A percentile compares a stretch with the other conserved stretches of the same genome.
Conservation (phyloP, 2,888 invertebrate species). For the Fabriciana adippe region DNA sequence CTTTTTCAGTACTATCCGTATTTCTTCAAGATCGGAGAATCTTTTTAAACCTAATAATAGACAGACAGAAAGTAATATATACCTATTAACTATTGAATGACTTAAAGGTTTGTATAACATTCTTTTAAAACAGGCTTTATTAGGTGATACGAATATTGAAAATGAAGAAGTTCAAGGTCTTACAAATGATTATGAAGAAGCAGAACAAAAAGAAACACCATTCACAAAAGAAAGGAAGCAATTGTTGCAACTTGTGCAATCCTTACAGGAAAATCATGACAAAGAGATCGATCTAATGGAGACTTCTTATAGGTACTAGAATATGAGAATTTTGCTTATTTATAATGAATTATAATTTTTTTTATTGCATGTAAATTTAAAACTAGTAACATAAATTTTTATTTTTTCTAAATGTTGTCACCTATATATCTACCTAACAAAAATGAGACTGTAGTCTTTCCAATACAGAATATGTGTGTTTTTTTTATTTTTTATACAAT, state of each 20-base stretch:
- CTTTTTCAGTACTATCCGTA: too few relatives aligned
- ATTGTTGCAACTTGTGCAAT: constrained; percentile 74
- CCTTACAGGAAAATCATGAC: constrained; percentile 82
- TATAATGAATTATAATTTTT: too few relatives aligned
- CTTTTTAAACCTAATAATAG: too few relatives aligned
- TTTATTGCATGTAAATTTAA: not conserved
- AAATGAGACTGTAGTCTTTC: too few relatives aligned
- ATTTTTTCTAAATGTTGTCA: too few relatives aligned
- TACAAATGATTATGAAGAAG: constrained; percentile 45
- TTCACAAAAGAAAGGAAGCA: constrained; percentile 65
- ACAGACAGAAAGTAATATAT: too few relatives aligned
- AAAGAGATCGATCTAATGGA: constrained; percentile 84
- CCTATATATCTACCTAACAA: too few relatives aligned
- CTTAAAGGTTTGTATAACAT: not conserved
- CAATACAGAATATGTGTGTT: too few relatives aligned
- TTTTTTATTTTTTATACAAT: too few relatives aligned
- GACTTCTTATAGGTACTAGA: constrained; percentile 82
- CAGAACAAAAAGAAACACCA: constrained; percentile 55
- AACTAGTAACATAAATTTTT: too few relatives aligned
- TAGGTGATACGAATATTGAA: constrained; percentile 53
- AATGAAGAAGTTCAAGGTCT: constrained; percentile 41
- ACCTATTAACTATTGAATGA: too few relatives aligned
- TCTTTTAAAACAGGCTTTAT: constrained; percentile 54
- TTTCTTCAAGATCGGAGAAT: too few relatives aligned
- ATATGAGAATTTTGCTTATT: not conserved